Percentiles rank a stretch among this genome's conserved stretches.
These are phyloP conservation scores for Scartelaos histophorus DNA, from an alignment of 2,113 vertebrate genomes.

Conservation along the genomic window DNA sequence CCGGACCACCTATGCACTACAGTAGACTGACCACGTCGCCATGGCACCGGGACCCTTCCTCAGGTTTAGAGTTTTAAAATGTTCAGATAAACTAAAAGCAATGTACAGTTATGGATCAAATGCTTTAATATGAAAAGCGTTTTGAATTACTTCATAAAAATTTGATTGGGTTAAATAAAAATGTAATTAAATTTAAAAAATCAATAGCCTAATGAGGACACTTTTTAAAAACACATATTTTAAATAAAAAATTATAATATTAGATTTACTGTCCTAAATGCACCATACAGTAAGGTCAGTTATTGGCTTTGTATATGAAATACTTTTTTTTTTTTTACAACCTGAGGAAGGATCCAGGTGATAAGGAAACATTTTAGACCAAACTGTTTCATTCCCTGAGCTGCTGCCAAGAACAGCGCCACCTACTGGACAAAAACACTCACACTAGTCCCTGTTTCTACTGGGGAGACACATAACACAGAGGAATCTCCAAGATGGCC, in stretches of 20 bases:
- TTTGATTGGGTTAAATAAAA: neutral
- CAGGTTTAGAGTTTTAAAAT: neutral
- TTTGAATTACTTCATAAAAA: neutral
- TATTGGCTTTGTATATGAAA: neutral
- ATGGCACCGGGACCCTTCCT: neutral
- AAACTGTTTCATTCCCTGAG: constrained; percentile 68
- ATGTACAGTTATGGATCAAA: neutral
- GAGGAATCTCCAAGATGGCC: constrained; percentile 25
- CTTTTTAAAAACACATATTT: too few relatives aligned
- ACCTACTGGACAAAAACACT: constrained; percentile 30
- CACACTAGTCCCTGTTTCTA: constrained; percentile 10
- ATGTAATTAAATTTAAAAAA: too few relatives aligned
- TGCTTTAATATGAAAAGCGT: neutral
- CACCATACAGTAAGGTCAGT: neutral
- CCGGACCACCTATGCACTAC: constrained; percentile 12
- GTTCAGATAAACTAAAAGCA: neutral
- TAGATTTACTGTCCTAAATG: too few relatives aligned
- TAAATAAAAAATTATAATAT: too few relatives aligned
- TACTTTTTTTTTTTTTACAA: neutral
- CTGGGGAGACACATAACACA: constrained; percentile 14
- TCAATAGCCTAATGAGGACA: too few relatives aligned
- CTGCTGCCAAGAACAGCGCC: constrained; percentile 61
- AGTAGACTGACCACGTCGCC: neutral
- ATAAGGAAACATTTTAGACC: constrained; percentile 13
- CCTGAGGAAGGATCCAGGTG: neutral